Base-by-base conservation (phyloP, 2,797 vertebrate genomes). In the Argya squamiceps region DNA sequence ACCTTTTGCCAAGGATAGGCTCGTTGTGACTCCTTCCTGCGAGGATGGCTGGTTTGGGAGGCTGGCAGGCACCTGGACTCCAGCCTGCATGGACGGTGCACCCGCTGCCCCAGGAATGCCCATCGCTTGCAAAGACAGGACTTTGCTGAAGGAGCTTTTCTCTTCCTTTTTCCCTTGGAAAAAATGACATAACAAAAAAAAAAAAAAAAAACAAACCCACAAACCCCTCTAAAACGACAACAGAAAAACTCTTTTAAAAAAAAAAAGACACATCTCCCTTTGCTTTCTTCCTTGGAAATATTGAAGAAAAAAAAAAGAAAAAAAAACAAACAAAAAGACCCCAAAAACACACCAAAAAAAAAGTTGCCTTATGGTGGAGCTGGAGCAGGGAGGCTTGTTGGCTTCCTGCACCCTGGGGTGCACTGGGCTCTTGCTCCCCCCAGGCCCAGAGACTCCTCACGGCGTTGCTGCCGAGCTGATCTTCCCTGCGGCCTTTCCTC, bases 221-320 rank as follows among this genome's bases (percentile, higher is more conserved):
- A 79, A 81, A 74, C 58, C 55, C 83, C 12, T 92, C 65, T 53
- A 32, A 92, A 95, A 74, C 49, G 65, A 56, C n/a, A 68, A 84
- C 50, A 91, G 82, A 87, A 59, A 91, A 88, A 86, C 91, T 84
- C 96, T 96, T 89, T 6, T 12, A 37, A 76, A 93, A 94, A 94
- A 46, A 46, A 32, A 53, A 53, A 91, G 95, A 98, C 96, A 89
- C 92, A 71, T 97, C 75, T 97, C 71, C 95, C 94, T 96, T 94
- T 96, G 92, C 96, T 98, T 98, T 97, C 97, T 98, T 98, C 98
- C 97, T 98, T 97, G 97, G 95, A 98, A 97, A 97, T 98, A 97
- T 94, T 98, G 97, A 97, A 97, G 96, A 97, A 88, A 86, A 84
- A 74, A 36, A 71, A 44, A 3, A 8, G 10, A 15, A 29, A 34